Evolutionary conservation across 30 jellyfish, hydroid and myxozoan species (phyloP).

Genomic region (Pseudorhiza aurosa): DNA sequence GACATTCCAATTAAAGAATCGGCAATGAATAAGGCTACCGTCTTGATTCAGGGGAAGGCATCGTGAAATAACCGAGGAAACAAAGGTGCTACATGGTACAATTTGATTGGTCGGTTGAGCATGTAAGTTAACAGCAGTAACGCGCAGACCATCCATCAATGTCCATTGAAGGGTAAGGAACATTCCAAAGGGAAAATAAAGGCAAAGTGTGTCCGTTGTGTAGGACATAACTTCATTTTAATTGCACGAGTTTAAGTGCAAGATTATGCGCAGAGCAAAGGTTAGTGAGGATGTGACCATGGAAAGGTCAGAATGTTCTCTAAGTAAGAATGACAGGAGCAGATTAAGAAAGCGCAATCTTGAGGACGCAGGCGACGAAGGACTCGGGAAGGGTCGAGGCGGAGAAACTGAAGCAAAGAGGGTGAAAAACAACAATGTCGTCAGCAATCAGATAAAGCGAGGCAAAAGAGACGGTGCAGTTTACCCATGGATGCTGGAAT

Average conservation of each 20-base stretch:
- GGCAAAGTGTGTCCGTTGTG: not conserved
- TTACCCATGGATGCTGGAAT: constrained; percentile 66
- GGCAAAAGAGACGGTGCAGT: not conserved
- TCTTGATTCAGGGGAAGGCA: constrained; percentile 8
- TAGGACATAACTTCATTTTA: too few species aligned
- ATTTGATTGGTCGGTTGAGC: constrained; percentile 35
- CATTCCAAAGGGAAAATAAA: not conserved
- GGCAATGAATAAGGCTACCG: not conserved
- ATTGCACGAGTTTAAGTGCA: too few species aligned
- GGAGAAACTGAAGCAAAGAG: not conserved
- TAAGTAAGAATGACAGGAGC: constrained; percentile 42
- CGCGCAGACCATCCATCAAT: constrained; percentile 62
- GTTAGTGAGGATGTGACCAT: constrained; percentile 28
- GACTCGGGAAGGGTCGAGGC: not conserved
- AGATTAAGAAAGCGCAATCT: constrained; percentile 22
- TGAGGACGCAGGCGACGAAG: constrained; percentile 12
- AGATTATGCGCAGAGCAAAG: constrained; percentile 1
- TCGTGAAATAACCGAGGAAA: not conserved
- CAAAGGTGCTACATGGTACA: not conserved
- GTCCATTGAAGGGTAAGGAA: constrained; percentile 2
- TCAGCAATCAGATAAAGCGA: not conserved
- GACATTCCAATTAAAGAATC: not conserved
- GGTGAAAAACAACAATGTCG: too few species aligned
- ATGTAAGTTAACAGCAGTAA: constrained; percentile 21
- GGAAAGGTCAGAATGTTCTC: constrained; percentile 23